phyloP scores from a whole-genome alignment of 2,888 invertebrate species.

The Eupithecia vulgata region DNA sequence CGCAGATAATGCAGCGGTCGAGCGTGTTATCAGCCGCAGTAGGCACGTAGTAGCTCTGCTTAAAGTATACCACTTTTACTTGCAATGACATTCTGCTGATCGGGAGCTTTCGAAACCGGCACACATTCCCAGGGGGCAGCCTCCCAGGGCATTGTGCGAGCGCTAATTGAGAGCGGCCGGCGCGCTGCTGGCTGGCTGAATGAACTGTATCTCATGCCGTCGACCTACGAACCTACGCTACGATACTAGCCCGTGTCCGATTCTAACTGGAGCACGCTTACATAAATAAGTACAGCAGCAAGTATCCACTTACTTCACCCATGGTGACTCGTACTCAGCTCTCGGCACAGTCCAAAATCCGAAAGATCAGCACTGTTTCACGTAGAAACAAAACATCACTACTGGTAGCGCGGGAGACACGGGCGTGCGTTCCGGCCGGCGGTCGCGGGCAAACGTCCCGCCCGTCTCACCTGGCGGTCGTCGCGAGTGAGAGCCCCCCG shows the following conservation, averaged over 20 bases:
- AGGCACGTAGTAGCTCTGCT: conserved; percentile 39
- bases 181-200: conserved; percentile 33
- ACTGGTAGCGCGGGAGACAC: conserved; percentile 55
- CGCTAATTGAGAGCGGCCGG: conserved; percentile 58
- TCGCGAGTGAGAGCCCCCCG: conserved; percentile 59
- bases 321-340: conserved; percentile 57
- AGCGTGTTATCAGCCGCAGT: conserved; percentile 64
- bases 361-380: conserved; percentile 58
- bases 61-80: conserved; percentile 58
- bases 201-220: conserved; percentile 61
- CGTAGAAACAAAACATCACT: conserved; percentile 71
- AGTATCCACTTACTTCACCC: conserved; percentile 77
- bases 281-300: conserved; percentile 48
- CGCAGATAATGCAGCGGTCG: conserved; percentile 67
- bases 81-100: conserved; percentile 47
- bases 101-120: conserved; percentile 70
- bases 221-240: conserved; percentile 75
- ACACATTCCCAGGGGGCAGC: conserved; percentile 59
- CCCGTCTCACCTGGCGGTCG: conserved; percentile 58
- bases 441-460: conserved; percentile 77
- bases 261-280: conserved; percentile 65
- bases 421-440: conserved; percentile 63
- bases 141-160: conserved; percentile 53
- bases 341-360: conserved; percentile 44
- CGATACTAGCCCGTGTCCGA: conserved; percentile 59